Base-by-base conservation (phyloP, 2,888 invertebrate genomes). In the Melolontha melolontha region DNA sequence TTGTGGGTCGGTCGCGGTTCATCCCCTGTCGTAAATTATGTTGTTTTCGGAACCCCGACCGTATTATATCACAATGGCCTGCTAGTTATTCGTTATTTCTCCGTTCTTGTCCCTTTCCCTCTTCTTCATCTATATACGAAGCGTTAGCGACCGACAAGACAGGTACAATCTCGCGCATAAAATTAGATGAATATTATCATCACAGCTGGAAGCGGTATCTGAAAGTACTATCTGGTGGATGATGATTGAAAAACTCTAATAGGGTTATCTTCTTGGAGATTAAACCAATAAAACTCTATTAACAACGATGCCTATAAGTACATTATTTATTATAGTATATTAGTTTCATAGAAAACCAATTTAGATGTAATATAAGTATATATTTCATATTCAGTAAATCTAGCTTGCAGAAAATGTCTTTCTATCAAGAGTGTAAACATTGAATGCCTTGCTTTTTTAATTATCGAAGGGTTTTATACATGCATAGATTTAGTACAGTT, bases 21-120 rank as follows among this genome's bases (percentile, higher is more conserved):
- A 78, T 79, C 80, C 81, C 79, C 77, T 75, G 76, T 81, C 81
- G 82, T 83, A 82, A 83, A 83, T 83, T 82, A 83, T 82, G 82
- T 83, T 82, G 82, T 83, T 81, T 81, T 81, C 80, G 79, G 74
- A 44, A 59, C 59, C 47, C 59, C 73, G 71, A 72, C 73, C 74
- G 74, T 75, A 65, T 68, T 73, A 72, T 70, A 73, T 73, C 73
- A 71, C 74, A 74, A 73, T 72, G 71, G 70, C 68, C 59, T 65
- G 65, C 55, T 47, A 44, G 62, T 55, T 59, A 59, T 59, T 59
- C 44, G 57, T 59, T 59, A 59, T 10, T 59, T n/a, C 29, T 41
- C 7, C 17, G 11, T 27, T 44, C 47, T 27, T 44, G 44, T 40
- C 44, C 44, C 57, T 39, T 54, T 55, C 17, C 55, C 22, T 59